A percentile compares a stretch with the other conserved stretches of the same genome.
These are phyloP conservation scores for Sapajus apella DNA, from an alignment of 2,113 vertebrate species.

Conservation along the genomic window DNA sequence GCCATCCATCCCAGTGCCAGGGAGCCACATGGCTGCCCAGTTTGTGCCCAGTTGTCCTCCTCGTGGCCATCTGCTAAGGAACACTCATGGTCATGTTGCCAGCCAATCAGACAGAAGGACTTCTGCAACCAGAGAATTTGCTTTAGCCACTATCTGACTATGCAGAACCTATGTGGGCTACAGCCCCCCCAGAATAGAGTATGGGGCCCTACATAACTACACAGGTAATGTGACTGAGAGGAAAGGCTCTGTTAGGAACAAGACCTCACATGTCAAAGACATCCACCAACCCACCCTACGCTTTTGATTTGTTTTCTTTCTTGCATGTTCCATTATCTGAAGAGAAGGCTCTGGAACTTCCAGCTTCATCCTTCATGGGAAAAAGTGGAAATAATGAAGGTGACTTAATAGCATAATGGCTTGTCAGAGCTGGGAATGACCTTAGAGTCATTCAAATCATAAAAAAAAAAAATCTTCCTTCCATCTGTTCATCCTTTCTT, in stretches of 20 bases:
- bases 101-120: background rate
- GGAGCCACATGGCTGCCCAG: constrained; percentile 40
- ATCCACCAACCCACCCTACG: background rate
- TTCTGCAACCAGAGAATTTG: background rate
- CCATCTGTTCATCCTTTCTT: background rate
- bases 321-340: background rate
- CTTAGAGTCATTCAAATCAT: background rate
- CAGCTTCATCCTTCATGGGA: background rate
- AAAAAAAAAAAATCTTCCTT: background rate
- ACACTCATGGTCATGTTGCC: background rate
- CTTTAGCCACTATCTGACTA: background rate
- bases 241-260: background rate
- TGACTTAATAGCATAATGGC: background rate
- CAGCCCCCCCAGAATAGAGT: background rate
- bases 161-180: background rate
- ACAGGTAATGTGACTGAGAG: background rate
- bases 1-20: constrained; percentile 8
- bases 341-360: background rate
- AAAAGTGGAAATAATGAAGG: background rate
- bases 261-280: background rate
- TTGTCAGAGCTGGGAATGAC: background rate
- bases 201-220: background rate
- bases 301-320: background rate
- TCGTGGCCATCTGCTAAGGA: constrained; percentile 43
- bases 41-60: constrained; percentile 8